A percentile compares a stretch with the other conserved stretches of the same genome.
phyloP scores from a whole-genome alignment of 2,888 invertebrate genomes.

The Eupithecia dodoneata region DNA sequence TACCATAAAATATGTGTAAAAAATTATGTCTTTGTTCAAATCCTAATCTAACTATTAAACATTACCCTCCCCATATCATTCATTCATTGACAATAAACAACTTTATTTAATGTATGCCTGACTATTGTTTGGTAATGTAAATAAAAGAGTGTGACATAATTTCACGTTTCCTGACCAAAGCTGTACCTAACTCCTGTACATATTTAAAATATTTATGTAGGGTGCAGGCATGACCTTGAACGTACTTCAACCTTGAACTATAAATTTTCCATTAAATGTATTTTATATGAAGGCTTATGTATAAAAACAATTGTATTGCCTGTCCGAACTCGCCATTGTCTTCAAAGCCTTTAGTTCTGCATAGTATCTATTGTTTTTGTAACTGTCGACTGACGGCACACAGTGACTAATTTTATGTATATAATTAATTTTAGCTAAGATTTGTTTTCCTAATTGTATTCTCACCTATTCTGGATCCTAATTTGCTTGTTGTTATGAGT shows the following conservation, averaged over 20 bases:
- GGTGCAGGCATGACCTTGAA: background rate
- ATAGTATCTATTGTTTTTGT: background rate
- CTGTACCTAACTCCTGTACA: background rate
- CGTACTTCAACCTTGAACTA: background rate
- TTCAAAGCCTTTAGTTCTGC: background rate
- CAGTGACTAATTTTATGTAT: too few species aligned
- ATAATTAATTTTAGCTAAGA: too few species aligned
- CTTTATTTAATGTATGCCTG: background rate
- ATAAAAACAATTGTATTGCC: background rate
- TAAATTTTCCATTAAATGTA: background rate
- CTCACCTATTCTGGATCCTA: too few species aligned
- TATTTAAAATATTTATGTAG: background rate
- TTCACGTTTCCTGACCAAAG: background rate
- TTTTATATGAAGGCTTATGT: background rate
- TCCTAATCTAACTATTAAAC: background rate
- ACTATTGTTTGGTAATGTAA: background rate
- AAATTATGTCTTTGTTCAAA: background rate
- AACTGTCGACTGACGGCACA: too few species aligned
- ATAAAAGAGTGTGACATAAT: background rate
- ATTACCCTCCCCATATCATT: background rate
- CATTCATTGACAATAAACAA: background rate
- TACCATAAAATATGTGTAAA: background rate
- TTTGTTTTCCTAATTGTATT: too few species aligned
- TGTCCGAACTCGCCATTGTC: background rate
- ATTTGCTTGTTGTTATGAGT: too few species aligned